A percentile compares a stretch with the other conserved stretches of the same genome.
These are phyloP conservation scores for Deilephila elpenor DNA, from an alignment of 2,888 invertebrate genomes.

Conservation along the genomic window DNA sequence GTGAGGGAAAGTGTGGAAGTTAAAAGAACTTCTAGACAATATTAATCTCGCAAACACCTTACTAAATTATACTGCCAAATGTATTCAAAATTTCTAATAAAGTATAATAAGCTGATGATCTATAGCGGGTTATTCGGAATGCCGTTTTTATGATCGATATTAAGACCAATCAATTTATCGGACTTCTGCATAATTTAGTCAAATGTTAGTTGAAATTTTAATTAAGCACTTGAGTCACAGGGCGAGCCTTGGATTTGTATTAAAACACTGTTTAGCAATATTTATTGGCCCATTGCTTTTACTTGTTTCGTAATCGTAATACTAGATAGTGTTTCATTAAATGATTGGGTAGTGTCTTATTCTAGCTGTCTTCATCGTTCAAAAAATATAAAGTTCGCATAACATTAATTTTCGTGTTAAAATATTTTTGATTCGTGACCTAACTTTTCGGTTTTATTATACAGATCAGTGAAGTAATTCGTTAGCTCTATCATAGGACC, in stretches of 20 bases:
- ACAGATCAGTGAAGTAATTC: too few relatives aligned
- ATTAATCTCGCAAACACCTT: background rate
- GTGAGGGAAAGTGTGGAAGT: conserved; percentile 4
- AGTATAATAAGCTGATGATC: conserved; percentile 11
- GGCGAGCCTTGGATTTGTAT: background rate
- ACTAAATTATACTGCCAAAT: conserved; percentile 8
- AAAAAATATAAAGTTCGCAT: too few relatives aligned
- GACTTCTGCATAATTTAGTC: conserved; percentile 3
- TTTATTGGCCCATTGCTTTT: conserved; percentile 1
- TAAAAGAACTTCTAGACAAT: background rate
- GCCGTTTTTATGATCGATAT: conserved; percentile 8
- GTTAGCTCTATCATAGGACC: too few relatives aligned
- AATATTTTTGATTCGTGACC: too few relatives aligned
- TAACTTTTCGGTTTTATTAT: too few relatives aligned
- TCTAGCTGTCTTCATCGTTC: too few relatives aligned
- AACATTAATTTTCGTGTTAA: too few relatives aligned
- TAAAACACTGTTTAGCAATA: conserved; percentile 9
- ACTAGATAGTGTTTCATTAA: background rate
- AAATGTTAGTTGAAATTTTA: background rate
- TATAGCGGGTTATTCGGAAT: background rate
- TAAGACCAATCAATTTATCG: conserved; percentile 15
- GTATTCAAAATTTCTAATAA: conserved; percentile 6
- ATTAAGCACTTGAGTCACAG: background rate
- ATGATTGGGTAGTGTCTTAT: too few relatives aligned
- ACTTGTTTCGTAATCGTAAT: background rate